Base-by-base conservation (phyloP, 1,140 invertebrate species). In the Caerostris darwini region DNA sequence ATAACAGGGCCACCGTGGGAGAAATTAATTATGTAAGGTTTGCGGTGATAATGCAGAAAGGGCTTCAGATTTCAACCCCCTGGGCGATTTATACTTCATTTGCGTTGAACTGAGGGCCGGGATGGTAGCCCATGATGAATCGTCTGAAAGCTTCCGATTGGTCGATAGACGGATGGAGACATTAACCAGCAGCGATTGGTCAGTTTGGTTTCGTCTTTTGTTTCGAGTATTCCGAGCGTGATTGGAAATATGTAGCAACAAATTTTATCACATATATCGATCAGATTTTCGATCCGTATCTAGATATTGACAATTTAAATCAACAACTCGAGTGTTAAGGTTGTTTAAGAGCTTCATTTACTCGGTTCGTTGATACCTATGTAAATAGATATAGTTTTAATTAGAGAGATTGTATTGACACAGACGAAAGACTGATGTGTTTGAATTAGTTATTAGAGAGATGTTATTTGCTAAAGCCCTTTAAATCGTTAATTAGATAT, bases 1-100 rank as follows among this genome's bases (percentile, higher is more conserved):
- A 93, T 93, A 93, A 87, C 53, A 57, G n/a, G 19, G 58, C 17
- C 19, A n/a, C 92, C 64, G 7, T 10, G 83, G 92, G 83, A 64
- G 82, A 71, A 87, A 93, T 93, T 93, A 93, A 93, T 93, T 87
- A 93, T 87, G 92, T 58, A 93, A 67, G 90, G 77, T 83, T 59
- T 92, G 82, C 64, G 83, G 64, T 87, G 92, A 93, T 93, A 93
- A 93, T 83, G 53, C 59, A 56, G 87, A 77, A 19, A 34, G 12
- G 34, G 77, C 85, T 85, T 92, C 82, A 54, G 92, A 77, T 93
- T 87, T 93, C 82, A 54, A 12, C 14, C 81, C 90, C 77, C 17
- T 12, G 7, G 19, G 77, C 90, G 90, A 92, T 85, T 92, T 85
- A 64, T 58, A 58, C 90, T 85, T 85, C 90, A 92, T 85, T 91